Conservation (phyloP, 2,888 invertebrate genomes). For the Lycaena phlaeas region DNA sequence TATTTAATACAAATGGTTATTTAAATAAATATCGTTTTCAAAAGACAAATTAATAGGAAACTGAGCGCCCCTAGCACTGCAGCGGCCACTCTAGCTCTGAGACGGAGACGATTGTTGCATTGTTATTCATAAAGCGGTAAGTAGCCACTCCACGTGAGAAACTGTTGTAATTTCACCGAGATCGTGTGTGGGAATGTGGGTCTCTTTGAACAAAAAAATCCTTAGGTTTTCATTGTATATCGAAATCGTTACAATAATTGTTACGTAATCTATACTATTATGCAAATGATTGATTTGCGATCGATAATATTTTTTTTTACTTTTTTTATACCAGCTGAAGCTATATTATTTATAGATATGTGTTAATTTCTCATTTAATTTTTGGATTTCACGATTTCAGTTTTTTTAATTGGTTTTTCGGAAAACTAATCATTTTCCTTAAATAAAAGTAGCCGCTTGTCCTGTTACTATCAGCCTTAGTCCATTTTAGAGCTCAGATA, state of each 20-base stretch:
- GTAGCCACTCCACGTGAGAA: constrained; percentile 52
- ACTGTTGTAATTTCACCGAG: constrained; percentile 40
- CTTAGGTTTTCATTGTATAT: constrained; percentile 13
- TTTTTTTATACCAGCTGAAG: too few relatives aligned
- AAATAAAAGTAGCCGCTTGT: too few relatives aligned
- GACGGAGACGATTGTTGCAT: constrained; percentile 42
- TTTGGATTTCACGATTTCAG: too few relatives aligned
- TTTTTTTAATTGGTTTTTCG: too few relatives aligned
- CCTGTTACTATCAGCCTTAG: too few relatives aligned
- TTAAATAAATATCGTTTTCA: constrained; percentile 39
- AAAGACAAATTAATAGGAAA: constrained; percentile 32
- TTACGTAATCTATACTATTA: constrained; percentile 16
- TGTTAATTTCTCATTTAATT: too few relatives aligned
- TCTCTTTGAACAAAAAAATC: constrained; percentile 17
- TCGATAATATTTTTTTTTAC: not conserved
- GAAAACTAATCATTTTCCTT: too few relatives aligned
- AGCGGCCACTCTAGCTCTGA: constrained; percentile 33
- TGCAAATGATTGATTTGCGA: constrained; percentile 3
- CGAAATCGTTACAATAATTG: constrained; percentile 16
- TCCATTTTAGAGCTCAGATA: too few relatives aligned
- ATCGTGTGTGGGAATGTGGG: constrained; percentile 58
- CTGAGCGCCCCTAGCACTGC: constrained; percentile 40
- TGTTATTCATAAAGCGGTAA: constrained; percentile 51
- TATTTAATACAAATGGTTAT: too few relatives aligned
- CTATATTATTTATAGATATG: too few relatives aligned